A percentile compares a stretch with the other conserved stretches of the same genome.
Evolutionary conservation across 2,888 invertebrate species (phyloP).

Genomic region (Chrysomela aeneicollis): DNA sequence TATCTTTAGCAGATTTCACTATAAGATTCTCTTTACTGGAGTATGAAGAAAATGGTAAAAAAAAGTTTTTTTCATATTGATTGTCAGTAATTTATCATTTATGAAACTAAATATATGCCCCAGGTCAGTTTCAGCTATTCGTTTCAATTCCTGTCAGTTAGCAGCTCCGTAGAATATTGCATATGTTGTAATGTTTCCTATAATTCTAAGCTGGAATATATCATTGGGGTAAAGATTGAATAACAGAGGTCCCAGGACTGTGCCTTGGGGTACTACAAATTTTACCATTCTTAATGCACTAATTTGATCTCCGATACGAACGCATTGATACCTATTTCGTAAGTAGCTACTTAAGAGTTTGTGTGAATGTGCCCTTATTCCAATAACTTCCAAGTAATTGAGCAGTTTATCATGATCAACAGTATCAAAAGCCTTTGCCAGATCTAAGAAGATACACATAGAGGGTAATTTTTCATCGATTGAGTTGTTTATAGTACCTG

Average conservation of each 20-base stretch:
- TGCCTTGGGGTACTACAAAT: not conserved
- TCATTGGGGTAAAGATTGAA: no score
- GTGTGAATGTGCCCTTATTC: not conserved
- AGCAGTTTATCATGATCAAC: no score
- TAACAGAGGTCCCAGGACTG: not conserved
- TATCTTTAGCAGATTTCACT: no score
- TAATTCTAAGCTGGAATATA: no score
- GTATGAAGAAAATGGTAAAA: not conserved
- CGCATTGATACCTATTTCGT: not conserved
- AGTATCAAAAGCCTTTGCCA: not conserved
- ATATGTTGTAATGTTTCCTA: no score
- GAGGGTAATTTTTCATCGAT: not conserved
- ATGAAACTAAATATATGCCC: no score
- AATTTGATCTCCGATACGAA: not conserved
- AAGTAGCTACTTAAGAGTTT: not conserved
- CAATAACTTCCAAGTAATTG: no score
- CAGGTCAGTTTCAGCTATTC: no score
- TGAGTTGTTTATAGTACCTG: slow-evolving; percentile 3
- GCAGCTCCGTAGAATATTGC: no score
- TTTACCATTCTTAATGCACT: not conserved
- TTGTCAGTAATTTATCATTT: not conserved
- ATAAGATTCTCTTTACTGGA: no score
- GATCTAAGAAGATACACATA: not conserved
- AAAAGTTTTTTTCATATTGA: not conserved
- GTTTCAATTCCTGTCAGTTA: no score